phyloP scores from a whole-genome alignment of 2,888 invertebrate genomes.

The Sycophila texana region DNA sequence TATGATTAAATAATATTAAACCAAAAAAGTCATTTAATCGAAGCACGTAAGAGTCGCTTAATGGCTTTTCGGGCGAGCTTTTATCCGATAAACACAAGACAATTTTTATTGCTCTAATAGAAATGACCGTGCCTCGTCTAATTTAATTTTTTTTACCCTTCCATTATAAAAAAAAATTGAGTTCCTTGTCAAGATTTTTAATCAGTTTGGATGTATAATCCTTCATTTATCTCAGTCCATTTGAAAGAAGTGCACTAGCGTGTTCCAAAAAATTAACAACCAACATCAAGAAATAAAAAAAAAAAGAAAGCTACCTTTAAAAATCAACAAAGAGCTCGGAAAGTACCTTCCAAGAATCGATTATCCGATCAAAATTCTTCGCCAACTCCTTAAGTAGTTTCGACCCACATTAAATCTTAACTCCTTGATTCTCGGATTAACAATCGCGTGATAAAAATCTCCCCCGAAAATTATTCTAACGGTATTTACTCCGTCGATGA shows the following conservation, averaged over 20 bases:
- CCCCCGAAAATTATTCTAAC: not conserved
- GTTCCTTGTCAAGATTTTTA: too few relatives aligned
- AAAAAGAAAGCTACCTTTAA: too few relatives aligned
- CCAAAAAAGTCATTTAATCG: not conserved
- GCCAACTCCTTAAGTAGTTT: constrained; percentile 14
- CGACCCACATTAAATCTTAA: not conserved
- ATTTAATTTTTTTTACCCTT: too few relatives aligned
- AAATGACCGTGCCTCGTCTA: too few relatives aligned
- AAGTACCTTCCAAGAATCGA: constrained; percentile 38
- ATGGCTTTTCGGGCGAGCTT: too few relatives aligned
- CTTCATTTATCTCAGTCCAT: not conserved
- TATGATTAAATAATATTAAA: not conserved
- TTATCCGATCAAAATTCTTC: constrained; percentile 12
- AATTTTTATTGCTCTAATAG: too few relatives aligned
- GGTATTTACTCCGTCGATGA: not conserved
- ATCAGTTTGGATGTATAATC: too few relatives aligned
- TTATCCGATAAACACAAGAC: too few relatives aligned
- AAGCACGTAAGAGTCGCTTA: too few relatives aligned
- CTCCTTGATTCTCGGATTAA: constrained; percentile 5
- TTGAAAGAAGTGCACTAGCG: constrained; percentile 1
- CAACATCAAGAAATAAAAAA: too few relatives aligned
- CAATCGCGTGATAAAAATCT: not conserved
- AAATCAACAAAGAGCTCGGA: not conserved
- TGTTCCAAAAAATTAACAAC: too few relatives aligned
- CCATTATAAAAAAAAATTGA: too few relatives aligned